Evolutionary conservation across 2,797 vertebrate species (phyloP).

Genomic region (Valencia hispanica): DNA sequence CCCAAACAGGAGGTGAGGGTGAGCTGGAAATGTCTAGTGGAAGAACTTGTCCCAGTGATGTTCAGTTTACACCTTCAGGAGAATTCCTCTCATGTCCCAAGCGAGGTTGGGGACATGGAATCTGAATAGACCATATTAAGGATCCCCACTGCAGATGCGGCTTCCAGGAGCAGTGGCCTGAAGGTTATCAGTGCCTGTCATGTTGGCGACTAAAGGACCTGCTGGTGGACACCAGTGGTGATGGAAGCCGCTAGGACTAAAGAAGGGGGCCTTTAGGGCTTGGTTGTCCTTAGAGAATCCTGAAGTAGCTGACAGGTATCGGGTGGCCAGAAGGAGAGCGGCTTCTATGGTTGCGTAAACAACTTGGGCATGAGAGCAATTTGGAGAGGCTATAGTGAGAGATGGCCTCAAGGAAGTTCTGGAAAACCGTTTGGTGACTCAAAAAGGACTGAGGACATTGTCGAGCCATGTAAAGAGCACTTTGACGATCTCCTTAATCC

Average conservation of each 20-base stretch:
- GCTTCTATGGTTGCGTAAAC: background rate
- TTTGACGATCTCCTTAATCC: background rate
- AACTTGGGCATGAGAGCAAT: background rate
- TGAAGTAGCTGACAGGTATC: background rate
- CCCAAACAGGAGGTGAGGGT: too few relatives aligned
- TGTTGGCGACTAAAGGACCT: too few relatives aligned
- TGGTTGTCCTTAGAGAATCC: background rate
- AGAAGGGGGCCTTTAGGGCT: background rate
- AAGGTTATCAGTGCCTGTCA: background rate
- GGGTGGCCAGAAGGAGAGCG: background rate
- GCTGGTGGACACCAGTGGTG: background rate
- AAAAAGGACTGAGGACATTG: background rate
- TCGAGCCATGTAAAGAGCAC: background rate
- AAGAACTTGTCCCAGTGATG: too few relatives aligned
- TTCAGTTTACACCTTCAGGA: too few relatives aligned
- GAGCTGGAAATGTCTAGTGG: too few relatives aligned
- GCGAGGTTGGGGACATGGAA: too few relatives aligned
- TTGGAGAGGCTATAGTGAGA: background rate
- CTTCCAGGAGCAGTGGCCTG: background rate
- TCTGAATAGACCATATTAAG: too few relatives aligned
- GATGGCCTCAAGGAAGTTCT: background rate
- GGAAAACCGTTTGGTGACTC: background rate
- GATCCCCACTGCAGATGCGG: too few relatives aligned
- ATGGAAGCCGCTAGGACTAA: background rate
- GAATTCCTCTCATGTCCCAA: too few relatives aligned